Base-by-base conservation (phyloP, 2,113 vertebrate genomes). In the Meles meles region DNA sequence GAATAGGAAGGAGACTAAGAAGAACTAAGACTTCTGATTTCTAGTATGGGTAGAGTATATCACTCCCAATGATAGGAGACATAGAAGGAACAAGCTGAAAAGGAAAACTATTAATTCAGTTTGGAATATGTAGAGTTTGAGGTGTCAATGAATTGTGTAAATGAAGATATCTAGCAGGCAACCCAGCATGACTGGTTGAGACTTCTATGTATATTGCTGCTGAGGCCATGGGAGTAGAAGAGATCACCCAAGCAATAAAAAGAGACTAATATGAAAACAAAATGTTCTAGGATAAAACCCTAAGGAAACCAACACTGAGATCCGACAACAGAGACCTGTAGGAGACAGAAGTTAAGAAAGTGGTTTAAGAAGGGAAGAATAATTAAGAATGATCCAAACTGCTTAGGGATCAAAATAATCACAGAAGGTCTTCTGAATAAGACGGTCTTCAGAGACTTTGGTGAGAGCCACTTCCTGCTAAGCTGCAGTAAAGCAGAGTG, bases 31-130 rank as follows among this genome's bases (percentile, higher is more conserved):
- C 39, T 47, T 74, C 11, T 80, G 42, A 95, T 57, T 96, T 81
- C 18, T 80, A 34, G 11, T 17, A 39, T 49, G n/a, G 34, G 39
- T 2, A 71, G 65, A 61, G 1, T 11, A 59, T 39, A 67, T 34
- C 7, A 89, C 88, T 67, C 27, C 29, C 77, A 82, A 20, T 20
- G 69, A 90, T 67, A 31, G 55, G 15, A 39, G 96, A 52, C 61
- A 67, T 0, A 82, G 81, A 94, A 91, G 44, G 25, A 94, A 63
- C 71, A 96, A 88, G 15, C 82, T 88, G 92, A 90, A 94, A 17
- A 88, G 87, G 11, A n/a, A 55, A 97, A 95, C 37, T 72, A 96
- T 90, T 74, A 96, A 88, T 96, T 96, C 10, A 0, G 3, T 96
- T 79, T 92, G n/a, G 7, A 82, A 91, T n/a, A n/a, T 39, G 49